These are phyloP conservation scores for Mormyrus hasselquistii DNA, from an alignment of 2,797 vertebrate genomes.

Conservation along the genomic window DNA sequence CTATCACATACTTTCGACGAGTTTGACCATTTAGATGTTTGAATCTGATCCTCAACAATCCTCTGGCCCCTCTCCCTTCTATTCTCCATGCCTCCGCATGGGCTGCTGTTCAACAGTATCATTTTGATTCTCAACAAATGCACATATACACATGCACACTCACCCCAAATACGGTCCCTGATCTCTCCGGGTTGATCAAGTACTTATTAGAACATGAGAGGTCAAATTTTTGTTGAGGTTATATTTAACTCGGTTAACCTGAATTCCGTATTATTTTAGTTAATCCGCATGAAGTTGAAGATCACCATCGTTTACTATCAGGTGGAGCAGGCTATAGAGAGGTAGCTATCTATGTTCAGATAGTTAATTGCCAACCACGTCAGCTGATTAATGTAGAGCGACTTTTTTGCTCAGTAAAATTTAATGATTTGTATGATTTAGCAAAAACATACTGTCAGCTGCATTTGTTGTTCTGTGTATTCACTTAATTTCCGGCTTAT, in stretches of 20 bases:
- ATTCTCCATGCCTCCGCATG: neutral
- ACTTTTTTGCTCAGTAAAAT: neutral
- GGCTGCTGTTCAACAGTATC: neutral
- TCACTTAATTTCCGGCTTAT: neutral
- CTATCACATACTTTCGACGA: neutral
- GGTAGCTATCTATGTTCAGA: neutral
- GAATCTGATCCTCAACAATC: neutral
- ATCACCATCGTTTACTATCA: neutral
- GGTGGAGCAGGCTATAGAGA: neutral
- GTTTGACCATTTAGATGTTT: neutral
- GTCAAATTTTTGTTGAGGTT: neutral
- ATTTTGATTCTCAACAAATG: neutral
- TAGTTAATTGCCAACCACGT: neutral
- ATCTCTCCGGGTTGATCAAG: neutral
- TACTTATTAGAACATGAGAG: neutral
- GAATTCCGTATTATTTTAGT: neutral
- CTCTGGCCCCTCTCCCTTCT: neutral
- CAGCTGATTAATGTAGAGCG: neutral
- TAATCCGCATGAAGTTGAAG: neutral
- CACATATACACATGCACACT: neutral
- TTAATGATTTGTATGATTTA: neutral
- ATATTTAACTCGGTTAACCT: neutral
- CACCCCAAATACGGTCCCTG: neutral
- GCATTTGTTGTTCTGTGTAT: neutral
- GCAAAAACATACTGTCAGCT: neutral